A percentile compares a stretch with the other conserved stretches of the same genome.
Evolutionary conservation across 2,888 invertebrate species (phyloP).

Genomic region (Nemoura dubitans): DNA sequence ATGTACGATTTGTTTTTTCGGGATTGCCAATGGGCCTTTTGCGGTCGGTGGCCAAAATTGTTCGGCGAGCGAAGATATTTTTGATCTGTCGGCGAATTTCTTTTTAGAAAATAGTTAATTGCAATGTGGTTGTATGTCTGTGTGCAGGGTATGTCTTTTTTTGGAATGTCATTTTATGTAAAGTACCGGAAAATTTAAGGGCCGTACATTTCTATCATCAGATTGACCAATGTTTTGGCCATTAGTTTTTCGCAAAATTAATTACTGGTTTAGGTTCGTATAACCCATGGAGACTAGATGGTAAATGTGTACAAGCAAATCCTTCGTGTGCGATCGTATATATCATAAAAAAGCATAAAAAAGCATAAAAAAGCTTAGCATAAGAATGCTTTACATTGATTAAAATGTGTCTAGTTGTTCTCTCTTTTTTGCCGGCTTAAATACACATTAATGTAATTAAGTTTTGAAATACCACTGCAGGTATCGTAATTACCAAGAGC

Average conservation of each 20-base stretch:
- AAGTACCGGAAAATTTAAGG: not conserved
- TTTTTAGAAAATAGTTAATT: not conserved
- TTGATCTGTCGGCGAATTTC: not conserved
- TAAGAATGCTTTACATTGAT: not conserved
- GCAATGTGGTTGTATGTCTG: not conserved
- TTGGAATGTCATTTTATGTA: not conserved
- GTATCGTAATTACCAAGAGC: not conserved
- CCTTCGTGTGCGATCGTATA: not conserved
- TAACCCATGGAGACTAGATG: not conserved
- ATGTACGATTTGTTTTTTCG: not conserved
- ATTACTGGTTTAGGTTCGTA: not conserved
- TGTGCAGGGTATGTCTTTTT: not conserved
- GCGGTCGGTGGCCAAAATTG: not conserved
- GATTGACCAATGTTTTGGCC: not conserved
- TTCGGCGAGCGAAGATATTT: not conserved
- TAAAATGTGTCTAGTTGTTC: not conserved
- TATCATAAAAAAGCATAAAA: not conserved
- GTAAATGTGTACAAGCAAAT: not conserved
- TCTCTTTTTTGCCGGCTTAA: not conserved
- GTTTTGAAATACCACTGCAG: not conserved
- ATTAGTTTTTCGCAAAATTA: not conserved
- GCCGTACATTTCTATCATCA: not conserved
- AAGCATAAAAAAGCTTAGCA: not conserved
- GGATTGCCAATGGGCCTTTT: not conserved
- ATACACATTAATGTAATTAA: slow-evolving; percentile 12